Base-by-base conservation (phyloP, 2,888 invertebrate genomes). In the Thelaira solivaga region DNA sequence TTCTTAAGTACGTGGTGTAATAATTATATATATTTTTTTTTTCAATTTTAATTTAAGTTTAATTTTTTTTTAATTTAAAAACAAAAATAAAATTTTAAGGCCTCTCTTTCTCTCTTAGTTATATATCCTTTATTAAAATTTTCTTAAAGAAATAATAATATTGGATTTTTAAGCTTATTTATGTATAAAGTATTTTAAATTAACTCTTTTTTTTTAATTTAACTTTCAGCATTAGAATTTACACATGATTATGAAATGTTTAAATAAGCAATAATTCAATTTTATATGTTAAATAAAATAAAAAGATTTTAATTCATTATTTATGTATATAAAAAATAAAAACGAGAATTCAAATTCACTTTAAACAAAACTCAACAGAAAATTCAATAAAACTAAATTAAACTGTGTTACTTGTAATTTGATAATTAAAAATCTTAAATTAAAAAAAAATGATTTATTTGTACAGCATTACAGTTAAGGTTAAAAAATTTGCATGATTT, bases 21-120 rank as follows among this genome's bases (percentile, higher is more conserved):
- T 34, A 34, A n/a, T n/a, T n/a, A n/a, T n/a, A n/a, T n/a, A n/a
- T n/a, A n/a, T n/a, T 53, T 76, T 69, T 73, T 65, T 26, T 49
- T 76, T 77, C 64, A 29, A 6, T 18, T 53, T 39, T 61, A 43
- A 8, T 47, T 51, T 51, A 62, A 61, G 36, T 43, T 65, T 64
- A 59, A 43, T 29, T 39, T 24, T 2, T 20, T 22, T 57, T 57
- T 20, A 20, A 4, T 39, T 51, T 43, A 6, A 53, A 34, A 43
- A 22, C 36, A 43, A 49, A 74, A 47, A 39, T 31, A 36, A 51
- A 64, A 34, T 68, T 64, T 18, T 65, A 71, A 68, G 78, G 72
- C 72, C 75, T 73, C n/a, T n/a, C n/a, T n/a, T n/a, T n/a, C n/a
- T n/a, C n/a, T n/a, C 78, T 64, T 36, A 31, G 68, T 75, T 74